phyloP scores from a whole-genome alignment of 2,888 invertebrate species.

The Ganaspis brasiliensis region DNA sequence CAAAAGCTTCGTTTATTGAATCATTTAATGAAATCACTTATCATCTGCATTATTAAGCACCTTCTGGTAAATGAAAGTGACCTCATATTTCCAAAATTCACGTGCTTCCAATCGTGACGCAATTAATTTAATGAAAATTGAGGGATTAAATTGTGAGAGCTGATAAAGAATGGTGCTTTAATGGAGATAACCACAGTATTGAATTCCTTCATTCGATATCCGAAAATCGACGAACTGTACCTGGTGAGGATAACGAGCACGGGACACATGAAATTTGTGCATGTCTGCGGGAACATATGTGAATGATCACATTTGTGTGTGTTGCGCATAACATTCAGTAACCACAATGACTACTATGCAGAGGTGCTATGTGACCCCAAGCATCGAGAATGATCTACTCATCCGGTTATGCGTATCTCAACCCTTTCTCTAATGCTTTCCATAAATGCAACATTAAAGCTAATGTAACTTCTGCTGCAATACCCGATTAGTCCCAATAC shows the following conservation, averaged over 20 bases:
- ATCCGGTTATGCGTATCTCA: slow-evolving; percentile 15
- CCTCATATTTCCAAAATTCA: no score
- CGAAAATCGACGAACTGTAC: slow-evolving; percentile 4
- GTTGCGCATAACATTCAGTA: slow-evolving; percentile 63
- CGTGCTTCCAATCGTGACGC: no score
- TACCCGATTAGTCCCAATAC: neutral
- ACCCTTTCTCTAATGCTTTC: slow-evolving; percentile 6
- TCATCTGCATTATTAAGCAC: no score
- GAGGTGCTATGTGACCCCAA: slow-evolving; percentile 57
- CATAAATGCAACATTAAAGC: slow-evolving; percentile 13
- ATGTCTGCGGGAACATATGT: neutral
- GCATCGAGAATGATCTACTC: slow-evolving; percentile 21
- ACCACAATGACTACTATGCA: slow-evolving; percentile 72
- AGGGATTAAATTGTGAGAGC: no score
- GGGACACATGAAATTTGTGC: neutral
- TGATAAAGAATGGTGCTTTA: neutral
- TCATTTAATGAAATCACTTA: no score
- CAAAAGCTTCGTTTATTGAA: no score
- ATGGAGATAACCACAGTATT: neutral
- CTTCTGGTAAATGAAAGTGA: no score
- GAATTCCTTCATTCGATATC: slow-evolving; percentile 14
- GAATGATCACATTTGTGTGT: slow-evolving; percentile 44
- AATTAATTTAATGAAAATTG: no score
- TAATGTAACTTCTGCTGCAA: slow-evolving; percentile 3
- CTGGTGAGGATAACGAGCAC: neutral